Base-by-base conservation (phyloP, 1,140 invertebrate genomes). In the Ylistrum balloti region DNA sequence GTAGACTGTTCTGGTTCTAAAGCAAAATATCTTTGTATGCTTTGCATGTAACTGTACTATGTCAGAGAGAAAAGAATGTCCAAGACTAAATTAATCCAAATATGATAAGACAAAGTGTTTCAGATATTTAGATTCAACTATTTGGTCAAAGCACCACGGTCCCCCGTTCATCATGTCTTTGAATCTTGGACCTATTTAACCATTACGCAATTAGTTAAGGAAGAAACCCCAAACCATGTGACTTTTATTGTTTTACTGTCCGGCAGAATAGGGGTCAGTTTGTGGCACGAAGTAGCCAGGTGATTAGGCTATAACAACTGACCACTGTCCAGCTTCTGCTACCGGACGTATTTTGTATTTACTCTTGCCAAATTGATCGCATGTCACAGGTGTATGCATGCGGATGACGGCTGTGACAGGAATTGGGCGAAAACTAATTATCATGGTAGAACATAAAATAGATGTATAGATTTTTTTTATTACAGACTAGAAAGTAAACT, bases 261-360 rank as follows among this genome's bases (percentile, higher is more conserved):
- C 56, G n/a, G n/a, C n/a, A 74, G 17, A 9, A 9, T 45, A 45
- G 56, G 3, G 56, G 56, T 74, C 56, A 74, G 56, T 74, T 74
- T 28, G 28, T 74, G 17, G 56, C 11, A 74, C 45, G 22, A 10
- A 28, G n/a, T 28, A 74, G 56, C n/a, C 22, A 74, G 13, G 20
- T 74, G n/a, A n/a, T 74, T 9, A 74, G 22, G 56, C 1, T n/a
- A 74, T 74, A 0, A 74, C n/a, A 5, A 74, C 22, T 74, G 56
- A 74, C 56, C 56, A 74, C 56, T 74, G 56, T n/a, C 56, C 56
- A 74, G 56, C 17, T 28, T 74, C 56, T 74, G 56, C 22, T 74
- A 28, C 56, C 0, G 56, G 22, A 28, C 56, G n/a, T 5, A 74
- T 28, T 28, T 74, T 15, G 22, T 28, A 28, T 74, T 28, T 0